Evolutionary conservation across 1,140 invertebrate genomes (phyloP).

Genomic region (Drosophila oshimai): DNA sequence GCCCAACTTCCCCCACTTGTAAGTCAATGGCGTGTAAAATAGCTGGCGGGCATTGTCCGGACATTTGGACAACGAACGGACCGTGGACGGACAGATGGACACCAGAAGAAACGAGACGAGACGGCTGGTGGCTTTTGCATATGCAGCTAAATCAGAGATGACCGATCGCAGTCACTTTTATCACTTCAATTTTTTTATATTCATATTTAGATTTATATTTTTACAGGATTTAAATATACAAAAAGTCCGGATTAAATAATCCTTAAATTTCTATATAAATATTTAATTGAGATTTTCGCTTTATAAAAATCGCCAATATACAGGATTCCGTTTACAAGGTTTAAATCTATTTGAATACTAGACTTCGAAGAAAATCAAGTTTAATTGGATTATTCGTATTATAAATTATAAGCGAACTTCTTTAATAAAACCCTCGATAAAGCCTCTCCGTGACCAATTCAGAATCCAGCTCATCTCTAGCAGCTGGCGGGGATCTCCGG

Average conservation of each 20-base stretch:
- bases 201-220: too few relatives aligned
- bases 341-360: too few relatives aligned
- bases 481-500: neutral
- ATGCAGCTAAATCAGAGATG: constrained; percentile 38
- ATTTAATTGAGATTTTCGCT: too few relatives aligned
- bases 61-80: constrained; percentile 17
- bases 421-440: neutral
- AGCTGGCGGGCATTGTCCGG: constrained; percentile 62
- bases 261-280: too few relatives aligned
- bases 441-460: neutral
- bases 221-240: too few relatives aligned
- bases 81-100: constrained; percentile 3
- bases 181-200: too few relatives aligned
- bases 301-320: too few relatives aligned
- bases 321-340: too few relatives aligned
- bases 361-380: too few relatives aligned
- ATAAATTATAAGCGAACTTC: too few relatives aligned
- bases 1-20: constrained; percentile 49
- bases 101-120: constrained; percentile 27
- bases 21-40: constrained; percentile 78
- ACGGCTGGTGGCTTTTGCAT: constrained; percentile 31
- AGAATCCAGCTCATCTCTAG: constrained; percentile 13
- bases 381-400: too few relatives aligned
- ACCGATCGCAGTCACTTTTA: constrained; percentile 3
- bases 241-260: too few relatives aligned